A percentile compares a stretch with the other conserved stretches of the same genome.
These are phyloP conservation scores for Vulpes lagopus DNA, from an alignment of 2,113 vertebrate genomes.

Conservation along the genomic window DNA sequence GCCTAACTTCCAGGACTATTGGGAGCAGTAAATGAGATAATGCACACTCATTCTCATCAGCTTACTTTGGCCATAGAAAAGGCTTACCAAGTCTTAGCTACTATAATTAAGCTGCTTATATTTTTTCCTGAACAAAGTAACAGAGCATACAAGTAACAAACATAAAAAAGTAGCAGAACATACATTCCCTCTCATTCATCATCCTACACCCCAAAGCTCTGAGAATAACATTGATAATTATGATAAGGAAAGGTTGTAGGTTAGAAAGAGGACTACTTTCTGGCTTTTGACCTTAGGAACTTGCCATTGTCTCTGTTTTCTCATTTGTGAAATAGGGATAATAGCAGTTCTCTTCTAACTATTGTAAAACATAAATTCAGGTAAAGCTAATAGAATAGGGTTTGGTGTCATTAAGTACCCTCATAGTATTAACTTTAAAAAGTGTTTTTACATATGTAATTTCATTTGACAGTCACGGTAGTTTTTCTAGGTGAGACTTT, in stretches of 20 bases:
- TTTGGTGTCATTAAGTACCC: not conserved
- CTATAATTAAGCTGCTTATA: not conserved
- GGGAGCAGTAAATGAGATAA: not conserved
- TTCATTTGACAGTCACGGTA: not conserved
- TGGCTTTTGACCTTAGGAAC: not conserved
- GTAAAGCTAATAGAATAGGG: not conserved
- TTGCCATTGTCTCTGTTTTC: not conserved
- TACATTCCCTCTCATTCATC: not conserved
- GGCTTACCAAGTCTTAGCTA: not conserved
- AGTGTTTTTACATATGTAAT: not conserved
- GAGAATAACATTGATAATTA: not conserved
- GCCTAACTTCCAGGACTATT: not conserved
- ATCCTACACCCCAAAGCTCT: not conserved
- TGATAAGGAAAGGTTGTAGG: not conserved
- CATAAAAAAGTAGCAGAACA: not conserved
- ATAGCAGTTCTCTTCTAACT: not conserved
- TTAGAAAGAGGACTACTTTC: not conserved
- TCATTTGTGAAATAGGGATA: conserved; percentile 8
- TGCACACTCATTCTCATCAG: not conserved
- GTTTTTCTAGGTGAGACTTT: not conserved
- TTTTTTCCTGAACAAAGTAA: not conserved
- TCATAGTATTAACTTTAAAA: not conserved
- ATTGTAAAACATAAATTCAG: not conserved
- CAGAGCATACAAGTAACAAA: not conserved
- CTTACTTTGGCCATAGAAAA: not conserved